These are phyloP conservation scores for Piprites chloris DNA, from an alignment of 2,113 vertebrate species.

Conservation along the genomic window DNA sequence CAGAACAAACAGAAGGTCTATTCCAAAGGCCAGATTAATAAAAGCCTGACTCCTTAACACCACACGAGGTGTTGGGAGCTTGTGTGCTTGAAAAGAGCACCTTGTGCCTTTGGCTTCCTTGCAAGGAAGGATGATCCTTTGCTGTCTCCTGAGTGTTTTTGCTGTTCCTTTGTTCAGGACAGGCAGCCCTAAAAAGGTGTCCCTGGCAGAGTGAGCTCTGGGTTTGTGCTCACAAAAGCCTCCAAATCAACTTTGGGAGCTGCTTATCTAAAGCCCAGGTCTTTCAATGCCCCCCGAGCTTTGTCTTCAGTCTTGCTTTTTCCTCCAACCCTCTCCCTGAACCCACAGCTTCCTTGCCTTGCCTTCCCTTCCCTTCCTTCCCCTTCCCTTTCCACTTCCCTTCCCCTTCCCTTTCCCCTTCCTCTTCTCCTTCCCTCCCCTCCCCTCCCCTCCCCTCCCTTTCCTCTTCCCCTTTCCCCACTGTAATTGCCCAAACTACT, in stretches of 20 bases:
- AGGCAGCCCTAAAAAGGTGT: background rate
- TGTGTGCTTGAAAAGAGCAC: background rate
- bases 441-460: too few relatives aligned
- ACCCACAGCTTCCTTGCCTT: background rate
- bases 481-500: background rate
- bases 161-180: background rate
- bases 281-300: background rate
- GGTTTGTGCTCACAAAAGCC: background rate
- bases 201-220: background rate
- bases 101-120: background rate
- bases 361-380: accelerated
- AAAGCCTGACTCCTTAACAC: background rate
- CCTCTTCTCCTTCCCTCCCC: too few relatives aligned
- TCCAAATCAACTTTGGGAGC: background rate
- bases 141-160: background rate
- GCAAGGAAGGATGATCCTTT: background rate
- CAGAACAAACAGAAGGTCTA: background rate
- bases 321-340: background rate
- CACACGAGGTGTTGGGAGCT: background rate
- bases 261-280: background rate
- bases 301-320: background rate
- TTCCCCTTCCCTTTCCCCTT: background rate
- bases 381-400: too few relatives aligned
- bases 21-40: background rate
- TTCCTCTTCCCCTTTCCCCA: background rate